Percentiles rank a stretch among this genome's conserved stretches.
These are phyloP conservation scores for Lophotis ruficrista DNA, from an alignment of 2,113 vertebrate species.

Conservation along the genomic window DNA sequence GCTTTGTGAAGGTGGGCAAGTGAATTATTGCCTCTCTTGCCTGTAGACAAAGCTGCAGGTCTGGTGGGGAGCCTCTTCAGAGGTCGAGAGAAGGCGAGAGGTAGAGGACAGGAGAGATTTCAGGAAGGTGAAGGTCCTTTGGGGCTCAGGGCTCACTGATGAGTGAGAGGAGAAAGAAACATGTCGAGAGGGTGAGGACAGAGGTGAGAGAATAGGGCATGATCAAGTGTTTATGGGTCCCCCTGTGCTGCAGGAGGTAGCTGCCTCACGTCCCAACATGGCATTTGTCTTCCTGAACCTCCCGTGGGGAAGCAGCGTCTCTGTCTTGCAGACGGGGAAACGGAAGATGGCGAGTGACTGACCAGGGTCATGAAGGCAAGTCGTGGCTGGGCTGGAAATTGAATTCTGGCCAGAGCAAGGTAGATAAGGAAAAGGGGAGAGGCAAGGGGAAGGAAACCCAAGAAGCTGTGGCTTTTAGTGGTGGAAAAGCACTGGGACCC, in stretches of 20 bases:
- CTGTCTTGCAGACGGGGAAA: background rate
- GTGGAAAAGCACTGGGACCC: background rate
- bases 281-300: background rate
- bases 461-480: background rate
- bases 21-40: background rate
- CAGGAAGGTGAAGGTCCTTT: background rate
- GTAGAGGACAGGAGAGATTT: background rate
- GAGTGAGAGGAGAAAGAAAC: background rate
- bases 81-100: background rate
- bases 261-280: background rate
- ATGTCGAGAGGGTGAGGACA: background rate
- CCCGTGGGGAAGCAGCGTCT: background rate
- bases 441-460: background rate
- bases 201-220: background rate
- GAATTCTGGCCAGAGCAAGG: background rate
- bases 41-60: background rate
- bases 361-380: background rate
- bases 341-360: background rate
- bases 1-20: background rate
- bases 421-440: background rate
- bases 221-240: background rate
- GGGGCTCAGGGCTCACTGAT: background rate
- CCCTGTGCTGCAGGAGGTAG: background rate
- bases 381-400: background rate
- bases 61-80: accelerated